These are phyloP conservation scores for Fragum whitleyi DNA, from an alignment of 2,888 invertebrate genomes.

Conservation along the genomic window DNA sequence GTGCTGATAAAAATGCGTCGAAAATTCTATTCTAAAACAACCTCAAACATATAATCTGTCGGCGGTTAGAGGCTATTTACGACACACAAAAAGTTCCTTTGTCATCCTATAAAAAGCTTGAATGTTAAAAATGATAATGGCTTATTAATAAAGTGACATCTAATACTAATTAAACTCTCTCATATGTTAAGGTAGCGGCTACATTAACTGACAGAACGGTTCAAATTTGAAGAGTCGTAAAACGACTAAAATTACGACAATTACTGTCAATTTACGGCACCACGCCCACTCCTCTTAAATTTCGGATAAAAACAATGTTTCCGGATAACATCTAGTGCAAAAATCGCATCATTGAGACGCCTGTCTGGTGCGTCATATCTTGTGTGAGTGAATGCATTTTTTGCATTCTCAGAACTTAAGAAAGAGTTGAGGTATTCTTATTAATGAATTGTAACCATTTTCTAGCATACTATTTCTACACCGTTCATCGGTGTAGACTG, in stretches of 20 bases:
- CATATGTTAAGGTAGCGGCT: neutral
- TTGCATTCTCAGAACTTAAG: too few relatives aligned
- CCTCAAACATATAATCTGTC: too few relatives aligned
- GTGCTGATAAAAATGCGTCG: too few relatives aligned
- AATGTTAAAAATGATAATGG: constrained; percentile 10
- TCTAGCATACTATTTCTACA: too few relatives aligned
- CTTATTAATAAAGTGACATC: constrained; percentile 11
- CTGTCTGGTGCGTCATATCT: too few relatives aligned
- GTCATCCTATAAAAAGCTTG: neutral
- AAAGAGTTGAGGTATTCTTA: too few relatives aligned
- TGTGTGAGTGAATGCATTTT: too few relatives aligned
- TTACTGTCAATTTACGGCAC: constrained; percentile 13
- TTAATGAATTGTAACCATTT: too few relatives aligned
- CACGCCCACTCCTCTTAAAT: neutral
- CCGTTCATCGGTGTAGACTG: too few relatives aligned
- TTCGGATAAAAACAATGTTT: neutral
- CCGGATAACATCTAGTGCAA: neutral
- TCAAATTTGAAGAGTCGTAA: neutral
- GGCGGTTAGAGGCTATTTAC: too few relatives aligned
- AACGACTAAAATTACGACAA: constrained; percentile 2
- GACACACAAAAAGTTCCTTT: neutral
- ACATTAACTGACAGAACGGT: constrained; percentile 15
- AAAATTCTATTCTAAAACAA: too few relatives aligned
- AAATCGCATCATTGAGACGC: too few relatives aligned
- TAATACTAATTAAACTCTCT: constrained; percentile 11